Conservation (phyloP, 1,140 invertebrate species). For the Mya arenaria region DNA sequence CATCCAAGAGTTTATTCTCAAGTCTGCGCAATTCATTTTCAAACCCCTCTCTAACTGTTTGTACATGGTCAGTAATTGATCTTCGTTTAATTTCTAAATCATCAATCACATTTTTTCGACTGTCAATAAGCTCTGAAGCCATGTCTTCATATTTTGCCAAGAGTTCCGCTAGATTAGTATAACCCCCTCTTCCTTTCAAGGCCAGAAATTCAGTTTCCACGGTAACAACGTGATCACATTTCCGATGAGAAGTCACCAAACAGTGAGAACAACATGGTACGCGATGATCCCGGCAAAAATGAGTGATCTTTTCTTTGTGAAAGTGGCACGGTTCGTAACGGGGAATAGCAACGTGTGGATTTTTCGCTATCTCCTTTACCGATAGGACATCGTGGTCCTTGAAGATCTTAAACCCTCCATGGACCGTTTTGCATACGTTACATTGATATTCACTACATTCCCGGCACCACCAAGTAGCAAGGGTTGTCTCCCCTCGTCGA, state of each 20-base stretch:
- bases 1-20: slow-evolving; percentile 27
- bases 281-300: slow-evolving; percentile 47
- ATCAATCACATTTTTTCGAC: slow-evolving; percentile 28
- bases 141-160: slow-evolving; percentile 25
- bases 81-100: slow-evolving; percentile 21
- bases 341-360: slow-evolving; percentile 40
- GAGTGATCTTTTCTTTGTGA: slow-evolving; percentile 44
- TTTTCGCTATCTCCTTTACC: slow-evolving; percentile 45
- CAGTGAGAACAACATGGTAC: slow-evolving; percentile 38
- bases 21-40: slow-evolving; percentile 36
- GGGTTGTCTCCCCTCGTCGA: slow-evolving; percentile 29
- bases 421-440: slow-evolving; percentile 49
- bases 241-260: slow-evolving; percentile 20
- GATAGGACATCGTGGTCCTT: slow-evolving; percentile 40
- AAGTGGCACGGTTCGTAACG: slow-evolving; percentile 37
- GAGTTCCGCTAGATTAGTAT: neutral
- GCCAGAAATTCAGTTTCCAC: slow-evolving; percentile 22
- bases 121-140: slow-evolving; percentile 13
- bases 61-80: slow-evolving; percentile 28
- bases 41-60: slow-evolving; percentile 32
- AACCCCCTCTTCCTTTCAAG: slow-evolving; percentile 22
- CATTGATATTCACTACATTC: slow-evolving; percentile 53
- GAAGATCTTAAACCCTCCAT: slow-evolving; percentile 47
- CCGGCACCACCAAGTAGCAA: slow-evolving; percentile 49
- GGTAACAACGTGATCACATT: slow-evolving; percentile 41